Percentiles rank a stretch among this genome's conserved stretches.
phyloP scores from a whole-genome alignment of 2,888 invertebrate genomes.

The Mesochorus sp. region DNA sequence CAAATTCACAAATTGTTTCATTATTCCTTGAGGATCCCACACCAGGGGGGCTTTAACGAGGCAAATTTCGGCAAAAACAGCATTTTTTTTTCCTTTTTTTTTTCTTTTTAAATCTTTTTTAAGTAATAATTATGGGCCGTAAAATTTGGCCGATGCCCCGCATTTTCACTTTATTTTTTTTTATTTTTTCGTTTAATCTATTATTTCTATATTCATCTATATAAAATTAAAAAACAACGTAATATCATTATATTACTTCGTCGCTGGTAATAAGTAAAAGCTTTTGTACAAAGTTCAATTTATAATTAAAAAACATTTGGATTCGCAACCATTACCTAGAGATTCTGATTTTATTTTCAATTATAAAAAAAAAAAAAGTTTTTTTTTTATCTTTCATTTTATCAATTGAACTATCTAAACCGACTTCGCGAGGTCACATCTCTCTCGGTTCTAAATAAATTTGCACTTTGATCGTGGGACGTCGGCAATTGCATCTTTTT shows the following conservation, averaged over 20 bases:
- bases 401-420: slow-evolving; percentile 68
- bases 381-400: slow-evolving; percentile 57
- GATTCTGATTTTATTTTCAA: slow-evolving; percentile 70
- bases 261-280: slow-evolving; percentile 80
- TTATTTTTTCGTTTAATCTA: slow-evolving; percentile 45
- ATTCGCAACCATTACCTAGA: slow-evolving; percentile 76
- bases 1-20: slow-evolving; percentile 66
- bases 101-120: slow-evolving; percentile 45
- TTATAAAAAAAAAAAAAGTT: too few relatives aligned
- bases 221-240: slow-evolving; percentile 82
- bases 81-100: too few relatives aligned
- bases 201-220: slow-evolving; percentile 77
- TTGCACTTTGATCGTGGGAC: slow-evolving; percentile 40
- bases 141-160: slow-evolving; percentile 41
- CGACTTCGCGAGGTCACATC: slow-evolving; percentile 57
- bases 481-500: not conserved
- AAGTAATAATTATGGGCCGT: slow-evolving; percentile 21
- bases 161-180: not conserved
- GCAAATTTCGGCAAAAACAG: slow-evolving; percentile 68
- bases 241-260: slow-evolving; percentile 81
- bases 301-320: slow-evolving; percentile 81
- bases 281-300: slow-evolving; percentile 82
- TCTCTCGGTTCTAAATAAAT: slow-evolving; percentile 60
- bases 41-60: slow-evolving; percentile 79
- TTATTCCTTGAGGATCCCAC: slow-evolving; percentile 68